Base-by-base conservation (phyloP, 2,113 vertebrate genomes). In the Tachuris rubrigastra region DNA sequence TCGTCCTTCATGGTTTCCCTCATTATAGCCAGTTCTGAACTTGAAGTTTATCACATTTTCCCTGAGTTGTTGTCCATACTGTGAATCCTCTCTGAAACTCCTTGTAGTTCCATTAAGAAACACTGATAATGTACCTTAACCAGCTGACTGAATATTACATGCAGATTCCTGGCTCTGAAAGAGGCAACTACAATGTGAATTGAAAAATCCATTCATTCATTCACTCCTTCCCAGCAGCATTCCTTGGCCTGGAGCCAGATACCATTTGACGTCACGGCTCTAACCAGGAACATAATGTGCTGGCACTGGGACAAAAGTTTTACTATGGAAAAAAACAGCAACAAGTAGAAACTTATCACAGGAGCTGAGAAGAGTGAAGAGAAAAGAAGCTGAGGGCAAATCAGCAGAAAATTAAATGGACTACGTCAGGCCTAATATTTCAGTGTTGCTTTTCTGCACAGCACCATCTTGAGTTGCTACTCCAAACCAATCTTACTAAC, bases 201-300 rank as follows among this genome's bases (percentile, higher is more conserved):
- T 83, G 82, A 67, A 50, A 95, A 78, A 37, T 50, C 58, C 86
- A 56, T 85, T 84, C 94, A 85, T 96, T 95, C 97, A 96, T 94
- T 80, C 88, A 88, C 84, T 94, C 55, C 89, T 95, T 97, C 96
- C 96, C 87, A 93, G 95, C 95, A 98, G 90, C 91, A 92, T 97
- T 97, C 95, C 56, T 23, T 98, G 98, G 98, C 96, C 25, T 16
- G 42, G 25, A 7, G 97, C 98, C 98, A 98, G 97, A 33, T 97
- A 95, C 97, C 90, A 97, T 96, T 95, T 98, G 98, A 98, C 98
- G 97, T 98, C 98, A 98, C 1, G 37, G 83, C 81, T 69, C 95
- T 95, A 96, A 98, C 95, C 95, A 96, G 96, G 98, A 98, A 98
- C 98, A 98, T 96, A 75, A 98, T 98, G 98, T 98, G 95, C 98